Base-by-base conservation (phyloP, 2,888 invertebrate genomes). In the Tinea trinotella region DNA sequence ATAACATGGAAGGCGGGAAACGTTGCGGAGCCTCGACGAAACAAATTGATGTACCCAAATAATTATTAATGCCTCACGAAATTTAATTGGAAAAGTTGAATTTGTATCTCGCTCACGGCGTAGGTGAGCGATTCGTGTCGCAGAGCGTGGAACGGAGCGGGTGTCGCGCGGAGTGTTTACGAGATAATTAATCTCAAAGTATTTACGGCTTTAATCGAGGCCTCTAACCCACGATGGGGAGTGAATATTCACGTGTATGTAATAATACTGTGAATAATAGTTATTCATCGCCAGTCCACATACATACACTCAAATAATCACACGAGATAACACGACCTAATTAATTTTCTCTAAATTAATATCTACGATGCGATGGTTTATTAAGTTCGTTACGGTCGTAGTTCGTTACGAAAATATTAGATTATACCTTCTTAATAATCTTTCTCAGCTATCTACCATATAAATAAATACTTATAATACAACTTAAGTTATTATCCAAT, bases 81-180 rank as follows among this genome's bases (percentile, higher is more conserved):
- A 86, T 87, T 87, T 87, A 87, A 87, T 87, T 87, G 87, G 87
- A 87, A 87, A 87, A 87, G 86, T 87, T 86, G 85, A 85, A 86
- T 85, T 84, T 82, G 84, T 85, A 82, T 81, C 84, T 77, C 76
- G 81, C 76, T 80, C 77, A 80, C 83, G 82, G 81, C 78, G 82
- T 83, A 84, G 84, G 85, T 84, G 83, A 80, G 82, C 81, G 82
- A 78, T 80, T 76, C 74, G 75, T 77, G 79, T 70, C 70, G 68
- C 66, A 71, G 71, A 66, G 69, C 52, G 52, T 22, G 30, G 52
- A 35, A 36, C 50, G 50, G 50, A 24, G 53, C 20, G 69, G 69
- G 73, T 68, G 69, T 67, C 70, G 68, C 64, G 71, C 73, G 77
- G 78, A 83, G 80, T 84, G 84, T 84, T 85, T 85, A 85, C 85